Base-by-base conservation (phyloP, 2,113 vertebrate species). In the Scopus umbretta region DNA sequence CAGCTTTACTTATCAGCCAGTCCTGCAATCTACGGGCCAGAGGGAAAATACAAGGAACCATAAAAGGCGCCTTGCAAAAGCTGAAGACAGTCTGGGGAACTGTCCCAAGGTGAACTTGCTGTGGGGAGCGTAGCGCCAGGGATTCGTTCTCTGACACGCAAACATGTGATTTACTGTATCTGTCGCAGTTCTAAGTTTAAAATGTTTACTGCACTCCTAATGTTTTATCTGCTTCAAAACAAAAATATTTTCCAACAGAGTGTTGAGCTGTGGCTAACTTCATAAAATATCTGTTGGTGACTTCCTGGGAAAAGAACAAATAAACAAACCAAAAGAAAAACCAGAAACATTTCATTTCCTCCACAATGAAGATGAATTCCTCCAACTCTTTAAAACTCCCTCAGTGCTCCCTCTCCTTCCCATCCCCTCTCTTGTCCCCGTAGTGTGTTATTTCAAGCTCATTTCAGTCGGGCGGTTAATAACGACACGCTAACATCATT, bases 221-320 rank as follows among this genome's bases (percentile, higher is more conserved):
- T 50, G 53, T 67, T 95, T 92, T 85, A 91, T 55, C 42, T 3
- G 1, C 71, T 62, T 66, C 0, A 4, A 92, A 87, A 76, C 21
- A 85, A 90, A 95, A 85, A 75, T 66, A 92, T 91, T 95, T 92
- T 89, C 91, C 86, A 85, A 23, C 52, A 49, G 42, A 53, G 65
- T 85, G 70, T 34, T 94, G 89, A 95, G 32, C 84, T 95, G 80
- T 53, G 84, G 91, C 58, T 95, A 72, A 85, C 70, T 95, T 95
- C 23, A 58, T 80, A 58, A 92, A 90, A 52, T 66, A 68, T 81
- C 86, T 91, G 59, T 49, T 62, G 45, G 86, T 63, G 89, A 87
- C 92, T 95, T 91, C 76, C 58, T 88, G 86, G 75, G 92, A 93
- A 80, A 86, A 66, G 79, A 96, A 68, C 40, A 96, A 97, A 96